A percentile compares a stretch with the other conserved stretches of the same genome.
Conservation (phyloP, 2,113 vertebrate genomes). For the Opisthocomus hoazin region DNA sequence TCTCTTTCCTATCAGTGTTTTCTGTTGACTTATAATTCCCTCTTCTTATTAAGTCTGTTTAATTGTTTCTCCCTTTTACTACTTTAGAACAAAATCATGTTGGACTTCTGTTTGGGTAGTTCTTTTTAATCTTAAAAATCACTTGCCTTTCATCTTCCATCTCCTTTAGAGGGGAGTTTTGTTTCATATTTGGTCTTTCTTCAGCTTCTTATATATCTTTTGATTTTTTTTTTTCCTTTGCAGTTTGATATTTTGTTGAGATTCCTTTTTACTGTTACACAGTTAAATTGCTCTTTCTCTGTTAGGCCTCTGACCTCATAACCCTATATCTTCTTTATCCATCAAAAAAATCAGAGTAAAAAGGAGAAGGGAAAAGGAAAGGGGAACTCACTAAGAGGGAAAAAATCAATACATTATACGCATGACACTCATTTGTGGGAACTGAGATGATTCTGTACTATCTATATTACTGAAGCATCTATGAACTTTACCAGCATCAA, state of each 20-base stretch:
- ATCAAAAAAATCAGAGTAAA: not conserved
- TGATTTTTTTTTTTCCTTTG: not conserved
- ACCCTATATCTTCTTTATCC: not conserved
- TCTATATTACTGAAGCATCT: not conserved
- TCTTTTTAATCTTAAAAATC: not conserved
- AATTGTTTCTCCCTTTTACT: not conserved
- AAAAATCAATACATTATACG: not conserved
- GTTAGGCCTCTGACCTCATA: not conserved
- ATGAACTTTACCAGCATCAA: not conserved
- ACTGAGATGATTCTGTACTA: not conserved
- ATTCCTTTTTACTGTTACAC: not conserved
- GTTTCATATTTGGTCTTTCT: not conserved
- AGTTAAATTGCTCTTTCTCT: not conserved
- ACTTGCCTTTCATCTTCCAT: not conserved
- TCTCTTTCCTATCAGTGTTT: not conserved
- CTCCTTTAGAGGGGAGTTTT: not conserved
- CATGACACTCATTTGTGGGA: not conserved
- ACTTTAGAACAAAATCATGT: not conserved
- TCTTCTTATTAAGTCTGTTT: not conserved
- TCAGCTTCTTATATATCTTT: slow-evolving; percentile 17
- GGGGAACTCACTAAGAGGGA: not conserved
- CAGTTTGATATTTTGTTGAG: not conserved
- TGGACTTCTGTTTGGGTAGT: not conserved
- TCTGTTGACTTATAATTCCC: not conserved
- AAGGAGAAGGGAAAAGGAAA: not conserved